Conservation (phyloP, 2,797 vertebrate species). For the Hoplostethus atlanticus region DNA sequence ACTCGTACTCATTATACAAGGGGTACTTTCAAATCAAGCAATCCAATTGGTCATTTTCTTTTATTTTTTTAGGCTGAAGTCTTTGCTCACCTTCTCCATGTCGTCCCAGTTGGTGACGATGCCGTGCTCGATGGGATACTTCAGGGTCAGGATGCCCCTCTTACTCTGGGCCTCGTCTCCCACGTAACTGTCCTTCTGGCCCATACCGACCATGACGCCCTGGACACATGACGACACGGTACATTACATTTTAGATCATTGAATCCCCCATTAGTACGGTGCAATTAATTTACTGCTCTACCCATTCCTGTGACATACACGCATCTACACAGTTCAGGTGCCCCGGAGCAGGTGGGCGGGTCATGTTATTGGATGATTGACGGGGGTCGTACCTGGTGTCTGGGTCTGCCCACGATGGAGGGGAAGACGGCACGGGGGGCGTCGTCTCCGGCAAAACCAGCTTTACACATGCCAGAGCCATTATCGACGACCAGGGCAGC, state of each 20-base stretch:
- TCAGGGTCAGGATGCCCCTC: slow-evolving; percentile 94
- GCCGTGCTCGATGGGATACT: slow-evolving; percentile 95
- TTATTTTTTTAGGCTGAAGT: no score
- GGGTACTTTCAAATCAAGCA: no score
- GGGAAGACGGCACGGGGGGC: slow-evolving; percentile 91
- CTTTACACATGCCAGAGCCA: slow-evolving; percentile 92
- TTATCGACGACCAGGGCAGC: slow-evolving; percentile 93
- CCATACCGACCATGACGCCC: slow-evolving; percentile 98
- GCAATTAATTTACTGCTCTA: no score
- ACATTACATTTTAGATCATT: not conserved
- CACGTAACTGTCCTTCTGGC: slow-evolving; percentile 95
- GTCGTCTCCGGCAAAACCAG: slow-evolving; percentile 91
- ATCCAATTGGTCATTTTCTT: no score
- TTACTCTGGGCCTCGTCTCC: slow-evolving; percentile 96
- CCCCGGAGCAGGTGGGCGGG: rapidly evolving
- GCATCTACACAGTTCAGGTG: no score
- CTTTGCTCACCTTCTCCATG: slow-evolving; percentile 91
- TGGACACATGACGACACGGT: slow-evolving; percentile 45
- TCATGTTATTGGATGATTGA: not conserved
- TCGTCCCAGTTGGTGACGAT: slow-evolving; percentile 98
- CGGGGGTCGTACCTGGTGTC: slow-evolving; percentile 56
- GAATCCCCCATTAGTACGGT: no score
- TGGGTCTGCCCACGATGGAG: slow-evolving; percentile 86
- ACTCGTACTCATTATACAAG: no score
- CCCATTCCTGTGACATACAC: no score